phyloP scores from a whole-genome alignment of 2,113 vertebrate species.

The Malurus alboscapulatus region DNA sequence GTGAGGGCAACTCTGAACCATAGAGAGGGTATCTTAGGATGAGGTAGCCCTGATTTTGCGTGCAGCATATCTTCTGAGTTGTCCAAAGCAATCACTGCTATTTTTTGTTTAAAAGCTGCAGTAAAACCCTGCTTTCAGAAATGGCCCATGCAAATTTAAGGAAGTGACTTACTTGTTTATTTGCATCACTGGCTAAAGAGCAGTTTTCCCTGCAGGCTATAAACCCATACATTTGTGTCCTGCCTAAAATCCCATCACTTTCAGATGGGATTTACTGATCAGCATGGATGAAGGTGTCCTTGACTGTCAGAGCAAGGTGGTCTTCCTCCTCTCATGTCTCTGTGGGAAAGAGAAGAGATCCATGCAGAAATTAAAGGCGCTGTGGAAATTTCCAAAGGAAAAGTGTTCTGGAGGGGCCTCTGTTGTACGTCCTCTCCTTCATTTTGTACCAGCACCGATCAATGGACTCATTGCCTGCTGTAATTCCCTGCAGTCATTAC shows the following conservation, averaged over 20 bases:
- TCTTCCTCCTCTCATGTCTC: not conserved
- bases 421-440: slow-evolving; percentile 26
- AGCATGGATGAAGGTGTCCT: not conserved
- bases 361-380: not conserved
- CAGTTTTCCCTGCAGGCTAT: slow-evolving; percentile 49
- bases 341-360: not conserved
- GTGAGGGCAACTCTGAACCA: not conserved
- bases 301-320: not conserved
- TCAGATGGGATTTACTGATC: not conserved
- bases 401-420: not conserved
- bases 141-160: slow-evolving; percentile 32
- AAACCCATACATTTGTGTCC: not conserved
- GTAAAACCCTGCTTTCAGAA: slow-evolving; percentile 10
- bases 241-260: not conserved
- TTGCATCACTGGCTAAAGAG: slow-evolving; percentile 41
- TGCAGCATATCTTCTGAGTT: not conserved
- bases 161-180: slow-evolving; percentile 37
- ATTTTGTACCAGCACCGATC: slow-evolving; percentile 45
- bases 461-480: slow-evolving; percentile 54
- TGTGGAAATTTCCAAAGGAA: slow-evolving; percentile 15
- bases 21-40: not conserved
- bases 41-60: not conserved
- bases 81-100: slow-evolving; percentile 23
- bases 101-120: slow-evolving; percentile 31
- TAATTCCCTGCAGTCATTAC: slow-evolving; percentile 70